Conservation (phyloP, 2,888 invertebrate genomes). For the Dryobotodes eremita region DNA sequence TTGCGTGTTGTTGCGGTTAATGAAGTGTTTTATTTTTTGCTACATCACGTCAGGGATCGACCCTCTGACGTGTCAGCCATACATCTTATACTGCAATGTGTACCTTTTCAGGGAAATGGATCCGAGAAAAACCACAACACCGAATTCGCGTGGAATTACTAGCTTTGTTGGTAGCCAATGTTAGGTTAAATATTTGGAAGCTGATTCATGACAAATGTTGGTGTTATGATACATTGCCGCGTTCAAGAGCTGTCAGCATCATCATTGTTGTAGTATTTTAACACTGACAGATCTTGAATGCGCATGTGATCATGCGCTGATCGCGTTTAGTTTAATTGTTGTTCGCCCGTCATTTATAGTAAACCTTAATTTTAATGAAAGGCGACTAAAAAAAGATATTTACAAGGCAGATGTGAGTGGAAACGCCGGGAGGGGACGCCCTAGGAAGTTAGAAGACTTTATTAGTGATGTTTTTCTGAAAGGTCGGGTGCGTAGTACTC, state of each 20-base stretch:
- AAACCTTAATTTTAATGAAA: neutral
- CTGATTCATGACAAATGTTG: neutral
- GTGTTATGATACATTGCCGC: neutral
- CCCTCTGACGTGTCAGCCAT: too few relatives aligned
- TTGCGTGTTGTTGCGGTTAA: too few relatives aligned
- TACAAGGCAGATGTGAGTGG: too few relatives aligned
- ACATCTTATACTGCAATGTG: neutral
- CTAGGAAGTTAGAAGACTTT: too few relatives aligned
- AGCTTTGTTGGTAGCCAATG: neutral
- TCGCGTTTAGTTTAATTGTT: neutral
- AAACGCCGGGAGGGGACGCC: too few relatives aligned
- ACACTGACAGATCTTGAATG: neutral
- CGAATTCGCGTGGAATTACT: neutral
- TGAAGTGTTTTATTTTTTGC: too few relatives aligned
- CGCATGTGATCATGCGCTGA: too few relatives aligned
- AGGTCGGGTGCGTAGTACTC: too few relatives aligned
- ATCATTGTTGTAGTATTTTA: too few relatives aligned
- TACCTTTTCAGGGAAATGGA: constrained; percentile 19
- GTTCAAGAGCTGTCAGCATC: neutral
- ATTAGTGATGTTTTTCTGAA: too few relatives aligned
- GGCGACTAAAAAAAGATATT: too few relatives aligned
- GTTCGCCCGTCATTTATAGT: neutral
- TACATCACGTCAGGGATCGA: too few relatives aligned
- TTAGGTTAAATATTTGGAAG: neutral
- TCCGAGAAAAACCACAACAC: constrained; percentile 18